Percentiles rank a stretch among this genome's conserved stretches.
phyloP scores from a whole-genome alignment of 2,113 vertebrate species.

The Vulpes ferrilata region DNA sequence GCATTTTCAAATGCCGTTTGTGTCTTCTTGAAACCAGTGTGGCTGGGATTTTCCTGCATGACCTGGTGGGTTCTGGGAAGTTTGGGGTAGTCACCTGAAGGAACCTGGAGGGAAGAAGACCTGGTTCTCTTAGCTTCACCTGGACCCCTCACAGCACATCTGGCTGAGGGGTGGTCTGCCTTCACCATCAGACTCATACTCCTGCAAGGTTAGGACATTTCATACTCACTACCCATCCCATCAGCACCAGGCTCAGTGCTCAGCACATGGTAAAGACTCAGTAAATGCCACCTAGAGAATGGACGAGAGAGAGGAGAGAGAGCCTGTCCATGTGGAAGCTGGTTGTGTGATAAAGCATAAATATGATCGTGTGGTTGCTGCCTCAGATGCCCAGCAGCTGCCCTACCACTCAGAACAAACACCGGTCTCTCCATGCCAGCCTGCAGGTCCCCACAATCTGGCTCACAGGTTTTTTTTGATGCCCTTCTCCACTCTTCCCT shows the following conservation, averaged over 20 bases:
- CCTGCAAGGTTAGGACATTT: background rate
- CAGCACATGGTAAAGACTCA: rapidly evolving
- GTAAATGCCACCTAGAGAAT: background rate
- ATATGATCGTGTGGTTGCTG: rapidly evolving
- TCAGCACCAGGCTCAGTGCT: background rate
- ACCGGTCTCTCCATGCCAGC: background rate
- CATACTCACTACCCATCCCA: too few relatives aligned
- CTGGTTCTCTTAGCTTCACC: background rate
- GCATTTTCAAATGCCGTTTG: background rate
- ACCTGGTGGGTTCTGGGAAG: background rate
- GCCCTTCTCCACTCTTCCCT: background rate
- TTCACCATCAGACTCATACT: background rate
- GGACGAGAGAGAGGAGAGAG: background rate
- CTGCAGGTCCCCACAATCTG: rapidly evolving
- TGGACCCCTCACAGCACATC: background rate
- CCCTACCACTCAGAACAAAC: rapidly evolving
- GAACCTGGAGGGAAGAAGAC: background rate
- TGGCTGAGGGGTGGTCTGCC: background rate
- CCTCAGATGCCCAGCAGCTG: too few relatives aligned
- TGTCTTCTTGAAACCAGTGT: background rate
- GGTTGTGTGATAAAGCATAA: rapidly evolving
- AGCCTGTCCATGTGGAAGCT: background rate
- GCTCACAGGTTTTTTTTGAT: background rate
- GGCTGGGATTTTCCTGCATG: background rate
- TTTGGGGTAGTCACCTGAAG: too few relatives aligned